These are phyloP conservation scores for Anastrepha obliqua DNA, from an alignment of 1,140 invertebrate species.

Conservation along the genomic window DNA sequence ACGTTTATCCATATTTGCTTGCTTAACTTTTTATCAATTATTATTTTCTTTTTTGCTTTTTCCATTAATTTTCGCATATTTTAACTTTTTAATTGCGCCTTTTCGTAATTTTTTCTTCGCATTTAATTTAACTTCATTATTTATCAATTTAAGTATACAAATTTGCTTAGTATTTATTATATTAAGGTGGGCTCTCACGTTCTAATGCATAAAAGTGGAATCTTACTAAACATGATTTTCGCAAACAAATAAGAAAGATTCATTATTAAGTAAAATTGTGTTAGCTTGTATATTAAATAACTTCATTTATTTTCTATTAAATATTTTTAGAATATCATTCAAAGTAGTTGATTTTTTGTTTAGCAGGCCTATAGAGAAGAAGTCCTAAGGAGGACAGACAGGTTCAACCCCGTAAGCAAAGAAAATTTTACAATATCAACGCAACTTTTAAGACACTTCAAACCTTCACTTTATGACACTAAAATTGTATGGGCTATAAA, in stretches of 20 bases:
- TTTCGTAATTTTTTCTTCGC: background rate
- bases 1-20: background rate
- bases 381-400: too few relatives aligned
- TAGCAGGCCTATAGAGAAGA: too few relatives aligned
- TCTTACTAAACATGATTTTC: conserved; percentile 11
- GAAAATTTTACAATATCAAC: too few relatives aligned
- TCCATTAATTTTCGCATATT: background rate
- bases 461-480: too few relatives aligned
- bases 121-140: background rate
- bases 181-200: background rate
- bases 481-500: too few relatives aligned
- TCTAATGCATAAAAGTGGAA: background rate
- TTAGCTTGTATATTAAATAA: too few relatives aligned
- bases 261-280: too few relatives aligned
- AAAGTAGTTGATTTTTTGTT: too few relatives aligned
- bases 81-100: background rate
- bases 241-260: background rate
- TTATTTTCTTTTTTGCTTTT: background rate
- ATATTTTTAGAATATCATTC: too few relatives aligned
- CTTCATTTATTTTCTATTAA: too few relatives aligned
- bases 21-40: background rate
- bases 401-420: too few relatives aligned
- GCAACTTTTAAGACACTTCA: too few relatives aligned
- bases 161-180: background rate
- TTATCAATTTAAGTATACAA: background rate